Conservation (phyloP, 2,888 invertebrate genomes). For the Cancer borealis region DNA sequence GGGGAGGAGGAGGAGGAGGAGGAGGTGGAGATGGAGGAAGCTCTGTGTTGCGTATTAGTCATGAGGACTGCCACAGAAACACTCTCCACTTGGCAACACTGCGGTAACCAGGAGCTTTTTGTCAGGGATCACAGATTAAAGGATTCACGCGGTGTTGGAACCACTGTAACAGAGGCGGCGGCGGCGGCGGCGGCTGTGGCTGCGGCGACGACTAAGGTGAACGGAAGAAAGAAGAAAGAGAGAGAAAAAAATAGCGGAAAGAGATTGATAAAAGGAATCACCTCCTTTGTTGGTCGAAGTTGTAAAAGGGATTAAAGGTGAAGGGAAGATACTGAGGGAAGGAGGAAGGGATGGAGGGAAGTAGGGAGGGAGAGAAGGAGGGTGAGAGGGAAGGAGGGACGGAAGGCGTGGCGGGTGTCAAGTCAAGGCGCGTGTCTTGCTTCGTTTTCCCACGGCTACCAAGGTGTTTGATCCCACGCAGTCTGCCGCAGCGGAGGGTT, state of each 20-base stretch:
- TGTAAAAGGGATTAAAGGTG: constrained; percentile 53
- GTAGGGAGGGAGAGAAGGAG: background rate
- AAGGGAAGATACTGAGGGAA: background rate
- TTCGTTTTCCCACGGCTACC: background rate
- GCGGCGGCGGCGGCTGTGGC: background rate
- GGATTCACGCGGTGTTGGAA: constrained; percentile 34
- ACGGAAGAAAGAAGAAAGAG: background rate
- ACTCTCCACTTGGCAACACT: constrained; percentile 3
- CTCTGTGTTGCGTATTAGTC: background rate
- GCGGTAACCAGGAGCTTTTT: background rate
- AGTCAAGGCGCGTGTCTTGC: background rate
- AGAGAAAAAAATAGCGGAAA: background rate
- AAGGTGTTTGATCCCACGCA: constrained; percentile 3
- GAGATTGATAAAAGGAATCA: constrained; percentile 39
- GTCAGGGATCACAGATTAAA: constrained; percentile 10
- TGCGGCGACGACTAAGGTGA: background rate
- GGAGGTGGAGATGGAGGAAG: too few species aligned
- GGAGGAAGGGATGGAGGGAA: background rate
- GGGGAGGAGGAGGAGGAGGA: background rate
- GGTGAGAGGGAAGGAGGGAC: background rate
- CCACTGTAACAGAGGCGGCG: background rate
- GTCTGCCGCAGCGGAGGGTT: background rate
- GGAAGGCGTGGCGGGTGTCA: constrained; percentile 36
- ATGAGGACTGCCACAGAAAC: background rate
- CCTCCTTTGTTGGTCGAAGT: constrained; percentile 37